A percentile compares a stretch with the other conserved stretches of the same genome.
These are phyloP conservation scores for Protaetia brevitarsis DNA, from an alignment of 1,140 invertebrate species.

Conservation along the genomic window DNA sequence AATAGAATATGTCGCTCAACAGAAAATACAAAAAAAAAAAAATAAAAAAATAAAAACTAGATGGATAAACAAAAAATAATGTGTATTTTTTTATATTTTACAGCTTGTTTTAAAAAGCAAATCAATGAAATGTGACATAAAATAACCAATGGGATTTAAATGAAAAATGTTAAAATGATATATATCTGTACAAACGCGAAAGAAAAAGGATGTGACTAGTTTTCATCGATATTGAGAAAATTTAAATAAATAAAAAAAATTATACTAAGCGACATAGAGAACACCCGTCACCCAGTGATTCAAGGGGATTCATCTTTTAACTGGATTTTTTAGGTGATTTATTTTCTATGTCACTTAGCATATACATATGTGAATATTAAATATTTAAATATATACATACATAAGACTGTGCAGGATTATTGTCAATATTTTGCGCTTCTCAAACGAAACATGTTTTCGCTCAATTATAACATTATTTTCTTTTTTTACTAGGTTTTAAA, in stretches of 20 bases:
- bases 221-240: background rate
- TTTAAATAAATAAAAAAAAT: too few species aligned
- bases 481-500: background rate
- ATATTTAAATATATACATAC: background rate
- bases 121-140: background rate
- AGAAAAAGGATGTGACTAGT: background rate
- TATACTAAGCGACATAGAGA: too few species aligned
- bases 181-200: background rate
- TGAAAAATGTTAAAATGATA: background rate
- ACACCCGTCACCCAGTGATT: too few species aligned
- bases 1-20: background rate
- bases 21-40: background rate
- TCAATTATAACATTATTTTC: background rate
- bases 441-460: too few species aligned
- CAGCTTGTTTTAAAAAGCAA: constrained; percentile 4
- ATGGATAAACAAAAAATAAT: background rate
- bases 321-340: too few species aligned
- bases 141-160: background rate
- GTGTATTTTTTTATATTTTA: constrained; percentile 20
- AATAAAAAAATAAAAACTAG: background rate
- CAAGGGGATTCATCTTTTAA: too few species aligned
- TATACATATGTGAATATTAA: background rate
- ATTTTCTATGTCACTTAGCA: too few species aligned
- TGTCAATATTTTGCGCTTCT: background rate
- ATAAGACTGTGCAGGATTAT: background rate